phyloP scores from a whole-genome alignment of 53 echinoderm and acorn worm species.

The Echinarachnius parma region DNA sequence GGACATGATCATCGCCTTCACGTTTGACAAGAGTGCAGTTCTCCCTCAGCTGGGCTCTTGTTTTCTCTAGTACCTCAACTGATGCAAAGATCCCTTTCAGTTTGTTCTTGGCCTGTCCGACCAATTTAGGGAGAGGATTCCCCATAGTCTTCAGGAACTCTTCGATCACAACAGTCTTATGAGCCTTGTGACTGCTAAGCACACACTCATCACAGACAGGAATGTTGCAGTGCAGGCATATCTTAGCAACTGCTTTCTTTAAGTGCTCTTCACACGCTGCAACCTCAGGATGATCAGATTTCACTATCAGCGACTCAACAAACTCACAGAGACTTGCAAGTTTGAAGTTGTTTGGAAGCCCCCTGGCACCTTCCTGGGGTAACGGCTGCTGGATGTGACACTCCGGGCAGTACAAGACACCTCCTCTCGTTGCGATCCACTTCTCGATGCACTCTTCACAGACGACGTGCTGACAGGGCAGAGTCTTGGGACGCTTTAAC shows the following conservation, averaged over 20 bases:
- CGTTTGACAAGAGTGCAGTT: constrained; percentile 4
- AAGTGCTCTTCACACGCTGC: constrained; percentile 39
- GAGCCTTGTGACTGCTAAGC: constrained; percentile 32
- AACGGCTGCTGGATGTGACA: constrained; percentile 45
- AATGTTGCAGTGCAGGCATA: constrained; percentile 46
- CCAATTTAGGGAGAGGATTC: constrained; percentile 45
- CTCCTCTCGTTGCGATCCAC: constrained; percentile 45
- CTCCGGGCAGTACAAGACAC: constrained; percentile 52
- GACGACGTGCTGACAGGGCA: constrained; percentile 62
- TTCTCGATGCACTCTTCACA: constrained; percentile 55
- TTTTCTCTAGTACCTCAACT: constrained; percentile 32
- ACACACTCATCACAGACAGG: constrained; percentile 59
- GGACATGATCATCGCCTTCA: constrained; percentile 38
- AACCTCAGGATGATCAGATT: constrained; percentile 11
- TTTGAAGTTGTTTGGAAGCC: constrained; percentile 53
- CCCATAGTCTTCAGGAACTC: constrained; percentile 52
- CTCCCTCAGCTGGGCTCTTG: constrained; percentile 27
- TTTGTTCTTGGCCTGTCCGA: constrained; percentile 43
- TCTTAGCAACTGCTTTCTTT: constrained; percentile 38
- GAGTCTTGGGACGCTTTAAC: constrained; percentile 49
- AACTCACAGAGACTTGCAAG: constrained; percentile 49
- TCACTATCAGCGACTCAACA: constrained; percentile 33
- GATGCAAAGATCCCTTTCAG: constrained; percentile 33
- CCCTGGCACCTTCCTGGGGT: constrained; percentile 39
- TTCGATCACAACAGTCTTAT: constrained; percentile 37